Evolutionary conservation across 2,797 vertebrate genomes (phyloP), one percentile per base, ranked within the genome.

Genomic region (Chelonia mydas): DNA sequence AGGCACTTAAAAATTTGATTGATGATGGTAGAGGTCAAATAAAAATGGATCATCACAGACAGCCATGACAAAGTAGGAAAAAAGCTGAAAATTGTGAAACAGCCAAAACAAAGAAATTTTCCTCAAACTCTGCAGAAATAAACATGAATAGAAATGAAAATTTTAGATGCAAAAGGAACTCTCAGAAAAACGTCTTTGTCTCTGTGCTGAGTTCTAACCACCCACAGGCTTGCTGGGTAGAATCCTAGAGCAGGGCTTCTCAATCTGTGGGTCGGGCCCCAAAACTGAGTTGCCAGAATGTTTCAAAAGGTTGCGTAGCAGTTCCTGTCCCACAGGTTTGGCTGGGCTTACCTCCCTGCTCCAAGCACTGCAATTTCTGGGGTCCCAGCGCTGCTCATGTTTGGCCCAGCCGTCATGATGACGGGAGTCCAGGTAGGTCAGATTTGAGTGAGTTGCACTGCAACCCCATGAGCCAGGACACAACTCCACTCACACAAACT

Each of bases 11-110:
- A 90, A 87, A 89, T 68, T 78, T 92, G 87, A 96, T 45, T 72
- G 27, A 84, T 96, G 86, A 93, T n/a, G 15, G 45, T 45, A 86
- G 79, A 94, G 89, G 72, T 92, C 84, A 95, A 89, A 94, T 47
- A 86, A 96, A 96, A 89, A n/a, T 89, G 37, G 88, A 92, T 92
- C 84, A 86, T 79, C 88, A 49, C 45, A 68, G 79, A 47, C 57
- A 78, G n/a, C 81, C 86, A 74, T 41, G 95, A 92, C 49, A 86
- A 84, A 45, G 77, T 49, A 59, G 81, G 81, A 5, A 84, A 77
- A 91, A 81, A 50, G 31, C 53, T 80, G 51, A 59, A 83, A 68
- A 79, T 82, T 59, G 54, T 25, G 8, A 80, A 83, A 57, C 33
- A 37, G 33, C 27, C 31, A 13, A 23, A 37, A 10, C n/a, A 79